Percentiles rank a stretch among this genome's conserved stretches.
phyloP scores from a whole-genome alignment of 2,113 vertebrate species.

The Callipepla californica region DNA sequence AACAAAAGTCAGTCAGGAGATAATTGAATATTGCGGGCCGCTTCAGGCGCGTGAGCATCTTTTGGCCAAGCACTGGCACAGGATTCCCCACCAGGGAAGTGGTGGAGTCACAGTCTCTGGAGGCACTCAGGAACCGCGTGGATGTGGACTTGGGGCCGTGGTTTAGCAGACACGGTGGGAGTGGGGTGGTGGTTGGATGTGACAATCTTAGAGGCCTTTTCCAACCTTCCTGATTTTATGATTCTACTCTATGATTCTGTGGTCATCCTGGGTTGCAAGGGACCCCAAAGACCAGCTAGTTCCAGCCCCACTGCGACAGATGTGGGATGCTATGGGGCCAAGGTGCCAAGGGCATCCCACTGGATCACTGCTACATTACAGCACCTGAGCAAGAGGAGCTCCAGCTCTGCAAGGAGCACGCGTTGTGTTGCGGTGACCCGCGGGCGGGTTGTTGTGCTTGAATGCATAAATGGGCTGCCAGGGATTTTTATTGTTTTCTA shows the following conservation, averaged over 20 bases:
- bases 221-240: no score
- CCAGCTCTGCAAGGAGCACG: background rate
- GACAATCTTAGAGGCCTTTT: background rate
- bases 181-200: no score
- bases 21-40: background rate
- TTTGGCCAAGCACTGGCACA: background rate
- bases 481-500: background rate
- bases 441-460: background rate
- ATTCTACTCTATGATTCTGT: background rate
- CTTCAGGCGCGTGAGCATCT: background rate
- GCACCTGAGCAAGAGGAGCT: background rate
- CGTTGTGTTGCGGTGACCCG: accelerated
- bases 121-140: no score
- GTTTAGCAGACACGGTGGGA: background rate
- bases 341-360: background rate
- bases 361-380: accelerated
- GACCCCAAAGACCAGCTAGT: no score
- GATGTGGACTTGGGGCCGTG: background rate
- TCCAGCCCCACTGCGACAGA: no score
- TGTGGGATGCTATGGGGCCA: background rate
- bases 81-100: no score
- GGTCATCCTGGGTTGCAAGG: no score
- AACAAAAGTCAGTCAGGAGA: background rate
- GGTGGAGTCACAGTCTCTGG: background rate
- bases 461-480: background rate